Conservation (phyloP, 2,888 invertebrate genomes). For the Entomobrya proxima region DNA sequence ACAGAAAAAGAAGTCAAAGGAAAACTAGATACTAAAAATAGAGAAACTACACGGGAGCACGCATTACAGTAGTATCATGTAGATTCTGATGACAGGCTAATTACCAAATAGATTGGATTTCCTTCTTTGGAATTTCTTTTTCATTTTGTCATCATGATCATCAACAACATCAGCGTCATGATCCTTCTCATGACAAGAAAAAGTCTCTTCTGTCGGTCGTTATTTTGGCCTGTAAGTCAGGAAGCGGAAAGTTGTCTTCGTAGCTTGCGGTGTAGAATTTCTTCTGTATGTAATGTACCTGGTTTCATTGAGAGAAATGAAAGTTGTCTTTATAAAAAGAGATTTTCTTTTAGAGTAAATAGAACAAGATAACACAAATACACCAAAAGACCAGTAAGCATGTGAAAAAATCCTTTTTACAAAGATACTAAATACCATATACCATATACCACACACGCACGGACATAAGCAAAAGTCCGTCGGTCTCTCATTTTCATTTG, state of each 20-base stretch:
- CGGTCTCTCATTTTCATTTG: not conserved
- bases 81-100: constrained; percentile 55
- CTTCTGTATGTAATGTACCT: not conserved
- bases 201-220: not conserved
- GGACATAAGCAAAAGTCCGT: not conserved
- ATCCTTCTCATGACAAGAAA: not conserved
- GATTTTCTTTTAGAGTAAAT: not conserved
- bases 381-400: constrained; percentile 4
- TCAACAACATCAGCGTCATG: not conserved
- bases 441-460: not conserved
- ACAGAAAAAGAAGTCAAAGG: not conserved
- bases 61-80: constrained; percentile 37
- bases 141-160: not conserved
- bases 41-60: too few species aligned
- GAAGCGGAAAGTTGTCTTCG: constrained; percentile 1
- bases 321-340: not conserved
- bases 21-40: not conserved
- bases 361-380: not conserved
- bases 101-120: constrained; percentile 61
- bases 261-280: not conserved
- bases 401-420: constrained; percentile 1
- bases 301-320: not conserved
- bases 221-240: constrained; percentile 10
- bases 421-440: not conserved
- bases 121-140: constrained; percentile 30